These are phyloP conservation scores for Drosophila nannoptera DNA, from an alignment of 1,140 invertebrate genomes.

Conservation along the genomic window DNA sequence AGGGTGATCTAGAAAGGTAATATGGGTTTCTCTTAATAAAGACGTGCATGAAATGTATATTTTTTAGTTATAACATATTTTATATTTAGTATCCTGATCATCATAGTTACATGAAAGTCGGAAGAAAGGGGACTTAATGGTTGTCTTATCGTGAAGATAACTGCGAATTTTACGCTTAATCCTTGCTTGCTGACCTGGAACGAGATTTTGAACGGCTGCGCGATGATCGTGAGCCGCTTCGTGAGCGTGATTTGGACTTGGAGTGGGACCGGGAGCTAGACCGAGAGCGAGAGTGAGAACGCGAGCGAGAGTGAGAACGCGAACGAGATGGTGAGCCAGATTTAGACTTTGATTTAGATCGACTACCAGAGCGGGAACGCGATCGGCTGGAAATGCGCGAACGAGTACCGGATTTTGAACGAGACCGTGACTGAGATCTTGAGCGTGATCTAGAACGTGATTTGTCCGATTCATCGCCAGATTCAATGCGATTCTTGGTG, in stretches of 20 bases:
- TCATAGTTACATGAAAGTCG: neutral
- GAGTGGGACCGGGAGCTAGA: constrained; percentile 56
- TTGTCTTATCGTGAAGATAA: neutral
- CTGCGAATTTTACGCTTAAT: constrained; percentile 9
- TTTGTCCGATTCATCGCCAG: constrained; percentile 69
- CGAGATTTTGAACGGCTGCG: constrained; percentile 30
- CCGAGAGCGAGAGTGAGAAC: constrained; percentile 58
- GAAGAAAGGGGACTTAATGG: neutral
- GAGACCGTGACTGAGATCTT: constrained; percentile 74
- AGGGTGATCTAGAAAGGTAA: too few relatives aligned
- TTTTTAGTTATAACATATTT: constrained; percentile 7
- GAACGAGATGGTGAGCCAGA: constrained; percentile 71
- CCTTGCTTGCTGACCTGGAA: constrained; percentile 37
- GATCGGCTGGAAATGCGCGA: constrained; percentile 69
- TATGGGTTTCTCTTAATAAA: neutral
- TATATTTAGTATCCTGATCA: constrained; percentile 16
- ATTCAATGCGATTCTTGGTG: constrained; percentile 79
- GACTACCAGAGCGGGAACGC: constrained; percentile 59
- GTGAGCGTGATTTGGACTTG: constrained; percentile 63
- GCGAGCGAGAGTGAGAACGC: constrained; percentile 54
- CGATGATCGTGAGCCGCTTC: constrained; percentile 39
- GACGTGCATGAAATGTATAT: neutral
- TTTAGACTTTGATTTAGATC: constrained; percentile 70
- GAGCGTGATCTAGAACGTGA: constrained; percentile 58
- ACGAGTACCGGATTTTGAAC: constrained; percentile 70